Evolutionary conservation across 1,140 invertebrate species (phyloP).

Genomic region (Brachionus manjavacas): DNA sequence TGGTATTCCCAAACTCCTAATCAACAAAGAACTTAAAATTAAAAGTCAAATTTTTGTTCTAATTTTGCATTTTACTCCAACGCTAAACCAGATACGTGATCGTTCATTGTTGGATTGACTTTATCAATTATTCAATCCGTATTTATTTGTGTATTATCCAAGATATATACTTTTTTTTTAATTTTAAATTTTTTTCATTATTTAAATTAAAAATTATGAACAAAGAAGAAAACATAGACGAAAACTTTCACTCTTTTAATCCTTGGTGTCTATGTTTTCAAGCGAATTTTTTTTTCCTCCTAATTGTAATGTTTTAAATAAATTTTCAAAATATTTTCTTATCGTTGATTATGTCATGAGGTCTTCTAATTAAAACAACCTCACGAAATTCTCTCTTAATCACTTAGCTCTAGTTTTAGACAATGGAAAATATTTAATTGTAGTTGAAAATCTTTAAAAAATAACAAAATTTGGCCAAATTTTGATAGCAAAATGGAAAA

Average conservation of each 20-base stretch:
- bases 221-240: too few relatives aligned
- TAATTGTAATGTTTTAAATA: not conserved
- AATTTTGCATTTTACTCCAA: not conserved
- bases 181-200: not conserved
- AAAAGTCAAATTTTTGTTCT: slow-evolving; percentile 15
- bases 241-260: not conserved
- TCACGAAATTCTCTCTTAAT: not conserved
- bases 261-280: not conserved
- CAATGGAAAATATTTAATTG: slow-evolving; percentile 14
- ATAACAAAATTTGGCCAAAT: not conserved
- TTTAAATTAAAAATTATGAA: not conserved
- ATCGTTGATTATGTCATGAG: slow-evolving; percentile 15
- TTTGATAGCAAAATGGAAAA: not conserved
- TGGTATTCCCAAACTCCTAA: not conserved
- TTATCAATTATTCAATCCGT: slow-evolving; percentile 10
- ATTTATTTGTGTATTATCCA: slow-evolving; percentile 23
- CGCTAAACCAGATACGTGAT: slow-evolving; percentile 25
- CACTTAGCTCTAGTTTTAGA: not conserved
- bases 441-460: not conserved
- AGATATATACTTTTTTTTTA: not conserved
- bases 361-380: not conserved
- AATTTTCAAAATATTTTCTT: not conserved
- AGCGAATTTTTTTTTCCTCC: not conserved
- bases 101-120: slow-evolving; percentile 24
- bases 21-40: not conserved